phyloP scores from a whole-genome alignment of 2,113 vertebrate genomes.

The Elaphurus davidianus region DNA sequence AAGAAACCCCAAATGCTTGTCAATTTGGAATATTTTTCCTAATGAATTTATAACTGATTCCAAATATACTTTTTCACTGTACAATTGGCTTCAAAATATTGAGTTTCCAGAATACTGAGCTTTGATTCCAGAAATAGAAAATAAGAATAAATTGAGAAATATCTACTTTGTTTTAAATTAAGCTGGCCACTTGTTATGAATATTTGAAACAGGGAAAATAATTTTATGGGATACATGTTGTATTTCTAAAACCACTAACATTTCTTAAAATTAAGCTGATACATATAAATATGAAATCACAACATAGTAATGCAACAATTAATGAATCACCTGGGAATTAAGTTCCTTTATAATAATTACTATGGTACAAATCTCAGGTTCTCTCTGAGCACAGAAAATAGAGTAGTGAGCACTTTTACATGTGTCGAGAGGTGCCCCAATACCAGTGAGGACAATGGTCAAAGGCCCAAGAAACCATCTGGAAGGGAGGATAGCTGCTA shows the following conservation, averaged over 20 bases:
- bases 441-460: neutral
- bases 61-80: conserved; percentile 14
- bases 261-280: neutral
- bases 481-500: neutral
- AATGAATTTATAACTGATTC: conserved; percentile 42
- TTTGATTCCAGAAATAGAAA: conserved; percentile 33
- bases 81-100: conserved; percentile 11
- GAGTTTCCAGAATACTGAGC: neutral
- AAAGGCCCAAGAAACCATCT: neutral
- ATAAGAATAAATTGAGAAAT: conserved; percentile 29
- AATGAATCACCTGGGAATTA: neutral
- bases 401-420: neutral
- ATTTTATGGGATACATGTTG: neutral
- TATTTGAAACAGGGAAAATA: conserved; percentile 21
- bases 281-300: neutral
- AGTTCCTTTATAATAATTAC: neutral
- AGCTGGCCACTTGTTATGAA: conserved; percentile 17
- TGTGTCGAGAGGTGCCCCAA: neutral
- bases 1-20: conserved; percentile 17
- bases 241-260: neutral
- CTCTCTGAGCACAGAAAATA: neutral
- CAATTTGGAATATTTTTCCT: conserved; percentile 11
- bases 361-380: too few species aligned
- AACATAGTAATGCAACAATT: neutral
- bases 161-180: conserved; percentile 9